phyloP scores from a whole-genome alignment of 2,797 vertebrate genomes.

The Esox masquinongy region DNA sequence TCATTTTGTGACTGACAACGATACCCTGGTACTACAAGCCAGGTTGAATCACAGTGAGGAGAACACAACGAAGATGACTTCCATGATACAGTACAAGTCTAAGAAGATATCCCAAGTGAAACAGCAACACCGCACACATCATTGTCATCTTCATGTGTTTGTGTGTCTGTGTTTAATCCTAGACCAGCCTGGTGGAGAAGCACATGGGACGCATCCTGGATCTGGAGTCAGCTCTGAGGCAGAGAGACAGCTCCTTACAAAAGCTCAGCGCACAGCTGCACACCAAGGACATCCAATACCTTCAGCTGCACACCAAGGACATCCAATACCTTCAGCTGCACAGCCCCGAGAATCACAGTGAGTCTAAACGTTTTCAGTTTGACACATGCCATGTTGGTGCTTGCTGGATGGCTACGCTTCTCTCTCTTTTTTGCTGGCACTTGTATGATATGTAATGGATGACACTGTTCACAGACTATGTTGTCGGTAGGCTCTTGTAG shows the following conservation, averaged over 20 bases:
- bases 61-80: constrained; percentile 27
- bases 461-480: too few relatives aligned
- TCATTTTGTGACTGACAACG: not conserved
- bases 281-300: constrained; percentile 89
- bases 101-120: constrained; percentile 27
- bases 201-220: constrained; percentile 90
- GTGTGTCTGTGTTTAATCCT: constrained; percentile 11
- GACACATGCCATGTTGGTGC: too few relatives aligned
- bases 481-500: not conserved
- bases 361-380: constrained; percentile 41
- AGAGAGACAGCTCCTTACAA: constrained; percentile 84
- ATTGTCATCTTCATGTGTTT: not conserved
- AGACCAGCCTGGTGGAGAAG: constrained; percentile 93
- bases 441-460: too few relatives aligned
- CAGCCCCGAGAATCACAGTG: constrained; percentile 77
- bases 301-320: constrained; percentile 86
- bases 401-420: not conserved
- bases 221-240: constrained; percentile 88
- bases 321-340: constrained; percentile 88
- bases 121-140: constrained; percentile 22
- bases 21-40: constrained; percentile 10
- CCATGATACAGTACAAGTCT: not conserved
- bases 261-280: constrained; percentile 84
- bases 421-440: not conserved
- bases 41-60: constrained; percentile 32